phyloP scores from a whole-genome alignment of 1,140 invertebrate genomes.

The Drosophila pectinifera region DNA sequence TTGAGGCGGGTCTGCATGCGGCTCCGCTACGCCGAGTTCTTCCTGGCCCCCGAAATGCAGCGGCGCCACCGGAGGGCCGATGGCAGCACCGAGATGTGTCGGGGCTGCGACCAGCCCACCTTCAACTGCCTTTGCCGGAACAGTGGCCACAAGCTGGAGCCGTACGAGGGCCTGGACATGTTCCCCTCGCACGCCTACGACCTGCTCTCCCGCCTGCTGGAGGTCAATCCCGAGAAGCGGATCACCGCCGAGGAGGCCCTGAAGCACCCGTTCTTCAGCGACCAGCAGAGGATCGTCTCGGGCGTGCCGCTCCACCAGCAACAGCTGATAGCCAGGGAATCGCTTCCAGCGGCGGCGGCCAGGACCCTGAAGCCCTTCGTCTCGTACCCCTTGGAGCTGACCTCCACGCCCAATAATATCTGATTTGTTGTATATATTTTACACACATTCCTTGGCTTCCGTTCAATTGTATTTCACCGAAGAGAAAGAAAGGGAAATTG shows the following conservation, averaged over 20 bases:
- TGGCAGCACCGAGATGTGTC: constrained; percentile 70
- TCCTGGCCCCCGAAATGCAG: constrained; percentile 57
- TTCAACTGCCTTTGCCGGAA: constrained; percentile 78
- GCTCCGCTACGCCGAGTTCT: constrained; percentile 76
- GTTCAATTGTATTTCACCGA: constrained; percentile 9
- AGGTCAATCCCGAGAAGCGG: constrained; percentile 98
- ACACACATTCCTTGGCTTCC: constrained; percentile 1
- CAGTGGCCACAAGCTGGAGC: constrained; percentile 53
- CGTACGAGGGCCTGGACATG: constrained; percentile 64
- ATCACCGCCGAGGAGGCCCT: constrained; percentile 99
- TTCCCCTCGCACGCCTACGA: constrained; percentile 92
- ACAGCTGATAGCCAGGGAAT: constrained; percentile 23
- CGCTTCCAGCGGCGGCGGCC: constrained; percentile 22
- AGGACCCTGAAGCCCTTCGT: constrained; percentile 48
- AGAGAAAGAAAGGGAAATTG: constrained; percentile 1
- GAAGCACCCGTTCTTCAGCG: constrained; percentile 94
- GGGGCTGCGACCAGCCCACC: constrained; percentile 72
- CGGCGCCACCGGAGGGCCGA: constrained; percentile 62
- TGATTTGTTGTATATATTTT: constrained; percentile 9
- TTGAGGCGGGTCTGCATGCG: constrained; percentile 86
- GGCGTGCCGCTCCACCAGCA: constrained; percentile 39
- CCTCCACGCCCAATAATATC: background rate
- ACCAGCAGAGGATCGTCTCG: constrained; percentile 56
- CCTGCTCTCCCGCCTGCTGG: constrained; percentile 99
- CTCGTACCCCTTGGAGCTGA: constrained; percentile 3